Evolutionary conservation across 2,888 invertebrate species (phyloP).

Genomic region (Cotesia congregata): DNA sequence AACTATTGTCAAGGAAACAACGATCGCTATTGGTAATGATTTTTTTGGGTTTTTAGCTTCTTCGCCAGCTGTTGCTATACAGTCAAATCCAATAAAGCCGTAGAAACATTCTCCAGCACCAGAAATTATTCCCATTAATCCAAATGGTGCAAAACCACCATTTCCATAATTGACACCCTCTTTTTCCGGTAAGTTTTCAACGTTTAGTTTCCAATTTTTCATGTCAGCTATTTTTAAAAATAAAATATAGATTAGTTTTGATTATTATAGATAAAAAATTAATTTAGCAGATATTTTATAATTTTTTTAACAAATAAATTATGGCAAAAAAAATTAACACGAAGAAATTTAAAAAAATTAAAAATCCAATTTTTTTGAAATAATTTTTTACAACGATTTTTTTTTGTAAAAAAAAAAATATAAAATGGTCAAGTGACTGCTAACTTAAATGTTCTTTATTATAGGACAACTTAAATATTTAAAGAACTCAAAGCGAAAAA

Average conservation of each 20-base stretch:
- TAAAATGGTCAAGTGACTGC: too few species aligned
- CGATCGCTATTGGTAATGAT: slow-evolving; percentile 90
- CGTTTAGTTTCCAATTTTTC: slow-evolving; percentile 60
- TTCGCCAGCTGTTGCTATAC: slow-evolving; percentile 89
- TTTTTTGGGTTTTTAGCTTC: slow-evolving; percentile 91
- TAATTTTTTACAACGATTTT: too few species aligned
- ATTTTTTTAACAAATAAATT: too few species aligned
- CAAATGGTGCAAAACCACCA: slow-evolving; percentile 91
- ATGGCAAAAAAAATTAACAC: too few species aligned
- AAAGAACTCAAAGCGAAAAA: too few species aligned
- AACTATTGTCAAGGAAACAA: slow-evolving; percentile 85
- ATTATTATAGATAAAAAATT: too few species aligned
- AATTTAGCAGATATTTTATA: too few species aligned
- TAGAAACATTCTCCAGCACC: slow-evolving; percentile 93
- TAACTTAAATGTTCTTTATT: too few species aligned
- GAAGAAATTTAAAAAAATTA: too few species aligned
- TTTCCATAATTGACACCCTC: slow-evolving; percentile 69
- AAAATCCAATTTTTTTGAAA: too few species aligned
- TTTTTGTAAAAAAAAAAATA: too few species aligned
- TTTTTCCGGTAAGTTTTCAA: slow-evolving; percentile 49
- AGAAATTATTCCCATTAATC: slow-evolving; percentile 82
- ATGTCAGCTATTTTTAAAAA: slow-evolving; percentile 51
- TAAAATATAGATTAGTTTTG: neutral
- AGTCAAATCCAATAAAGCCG: slow-evolving; percentile 95
- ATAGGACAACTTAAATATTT: too few species aligned